phyloP scores from a whole-genome alignment of 2,888 invertebrate species.

The Plutella xylostella region DNA sequence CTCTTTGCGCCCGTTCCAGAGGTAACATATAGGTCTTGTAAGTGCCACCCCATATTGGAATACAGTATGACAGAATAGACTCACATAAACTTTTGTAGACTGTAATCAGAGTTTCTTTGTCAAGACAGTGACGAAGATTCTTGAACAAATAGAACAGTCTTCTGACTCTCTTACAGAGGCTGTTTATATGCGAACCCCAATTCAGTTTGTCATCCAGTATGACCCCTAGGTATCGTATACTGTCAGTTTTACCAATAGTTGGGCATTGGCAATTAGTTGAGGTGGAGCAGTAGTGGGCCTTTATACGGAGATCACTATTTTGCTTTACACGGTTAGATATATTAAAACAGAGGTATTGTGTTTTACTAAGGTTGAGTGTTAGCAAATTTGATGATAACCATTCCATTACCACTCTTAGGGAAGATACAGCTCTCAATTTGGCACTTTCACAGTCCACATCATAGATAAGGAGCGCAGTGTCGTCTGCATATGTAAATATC shows the following conservation, averaged over 20 bases:
- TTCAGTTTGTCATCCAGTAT: not conserved
- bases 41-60: slow-evolving; percentile 9
- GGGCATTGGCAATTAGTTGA: not conserved
- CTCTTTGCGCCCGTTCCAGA: slow-evolving; percentile 11
- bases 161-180: not conserved
- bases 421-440: no score
- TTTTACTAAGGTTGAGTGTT: no score
- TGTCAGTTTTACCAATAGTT: not conserved
- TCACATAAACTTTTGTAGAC: slow-evolving; percentile 7
- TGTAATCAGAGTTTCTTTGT: not conserved
- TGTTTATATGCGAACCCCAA: not conserved
- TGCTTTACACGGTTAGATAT: no score
- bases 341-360: no score
- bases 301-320: no score
- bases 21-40: not conserved
- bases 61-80: slow-evolving; percentile 11
- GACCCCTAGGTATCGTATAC: not conserved
- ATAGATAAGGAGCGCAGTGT: not conserved
- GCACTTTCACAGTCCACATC: no score
- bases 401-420: not conserved
- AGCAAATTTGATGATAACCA: no score
- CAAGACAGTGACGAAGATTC: not conserved
- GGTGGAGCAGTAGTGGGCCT: no score
- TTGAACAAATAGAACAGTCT: not conserved
- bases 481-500: slow-evolving; percentile 1